Conservation (phyloP, 2,888 invertebrate species). For the Arrhopalites spinosus region DNA sequence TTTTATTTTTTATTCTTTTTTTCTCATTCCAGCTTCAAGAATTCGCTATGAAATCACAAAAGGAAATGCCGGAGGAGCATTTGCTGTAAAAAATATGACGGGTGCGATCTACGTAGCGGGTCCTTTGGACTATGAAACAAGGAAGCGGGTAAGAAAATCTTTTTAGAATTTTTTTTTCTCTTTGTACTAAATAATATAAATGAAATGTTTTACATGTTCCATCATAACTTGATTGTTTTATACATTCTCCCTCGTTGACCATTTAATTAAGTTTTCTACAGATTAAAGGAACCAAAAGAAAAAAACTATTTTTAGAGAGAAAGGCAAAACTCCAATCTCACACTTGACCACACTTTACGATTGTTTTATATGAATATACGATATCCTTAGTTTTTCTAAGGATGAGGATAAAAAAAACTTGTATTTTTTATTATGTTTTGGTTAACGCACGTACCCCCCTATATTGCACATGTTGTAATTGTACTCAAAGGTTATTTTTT, state of each 20-base stretch:
- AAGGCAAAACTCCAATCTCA: slow-evolving; percentile 1
- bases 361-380: slow-evolving; percentile 23
- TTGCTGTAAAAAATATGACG: slow-evolving; percentile 97
- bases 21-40: slow-evolving; percentile 80
- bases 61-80: slow-evolving; percentile 97
- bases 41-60: slow-evolving; percentile 99
- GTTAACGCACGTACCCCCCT: no score
- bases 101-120: slow-evolving; percentile 98
- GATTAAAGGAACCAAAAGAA: not conserved
- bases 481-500: not conserved
- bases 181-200: not conserved
- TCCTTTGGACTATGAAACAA: slow-evolving; percentile 93
- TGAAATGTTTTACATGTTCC: not conserved
- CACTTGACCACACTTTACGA: slow-evolving; percentile 17
- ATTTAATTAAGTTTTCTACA: slow-evolving; percentile 16
- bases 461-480: not conserved
- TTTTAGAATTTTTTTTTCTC: not conserved
- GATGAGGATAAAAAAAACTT: not conserved
- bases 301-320: slow-evolving; percentile 2
- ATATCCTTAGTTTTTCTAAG: not conserved
- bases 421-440: not conserved
- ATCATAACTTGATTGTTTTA: slow-evolving; percentile 11
- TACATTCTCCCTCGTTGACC: slow-evolving; percentile 27
- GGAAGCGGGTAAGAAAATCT: slow-evolving; percentile 86
- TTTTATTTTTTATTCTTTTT: no score